These are phyloP conservation scores for Aspiorhynchus laticeps DNA, from an alignment of 2,113 vertebrate species.

Conservation along the genomic window DNA sequence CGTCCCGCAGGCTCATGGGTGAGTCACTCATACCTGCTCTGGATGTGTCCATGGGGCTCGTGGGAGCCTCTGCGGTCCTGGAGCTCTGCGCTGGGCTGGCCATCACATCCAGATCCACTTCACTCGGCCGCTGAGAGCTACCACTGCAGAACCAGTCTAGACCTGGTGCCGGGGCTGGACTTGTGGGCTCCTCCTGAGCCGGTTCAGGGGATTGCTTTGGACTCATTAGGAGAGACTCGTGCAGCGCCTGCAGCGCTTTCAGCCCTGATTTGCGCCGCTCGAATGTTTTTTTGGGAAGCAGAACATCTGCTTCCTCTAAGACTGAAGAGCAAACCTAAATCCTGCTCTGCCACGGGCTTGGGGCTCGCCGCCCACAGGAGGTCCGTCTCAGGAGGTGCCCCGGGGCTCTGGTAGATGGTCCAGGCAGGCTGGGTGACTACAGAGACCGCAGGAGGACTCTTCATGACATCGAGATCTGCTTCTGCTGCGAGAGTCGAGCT, in stretches of 20 bases:
- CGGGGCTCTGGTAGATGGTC: constrained; percentile 58
- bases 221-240: neutral
- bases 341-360: neutral
- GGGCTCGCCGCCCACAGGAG: neutral
- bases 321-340: neutral
- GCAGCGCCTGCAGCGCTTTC: neutral
- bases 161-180: constrained; percentile 45
- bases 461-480: constrained; percentile 29
- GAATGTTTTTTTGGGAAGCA: neutral
- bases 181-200: constrained; percentile 56
- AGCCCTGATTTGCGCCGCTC: neutral
- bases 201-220: neutral
- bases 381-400: neutral
- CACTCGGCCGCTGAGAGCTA: neutral
- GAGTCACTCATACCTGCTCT: neutral
- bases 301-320: neutral
- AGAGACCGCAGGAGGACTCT: neutral
- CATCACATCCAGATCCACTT: constrained; percentile 63
- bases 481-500: neutral
- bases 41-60: constrained; percentile 36
- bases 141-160: constrained; percentile 47
- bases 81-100: constrained; percentile 48
- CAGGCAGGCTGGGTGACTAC: neutral
- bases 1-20: too few species aligned
- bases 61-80: neutral